These are phyloP conservation scores for Chrysocyon brachyurus DNA, from an alignment of 2,797 vertebrate species.

Conservation along the genomic window DNA sequence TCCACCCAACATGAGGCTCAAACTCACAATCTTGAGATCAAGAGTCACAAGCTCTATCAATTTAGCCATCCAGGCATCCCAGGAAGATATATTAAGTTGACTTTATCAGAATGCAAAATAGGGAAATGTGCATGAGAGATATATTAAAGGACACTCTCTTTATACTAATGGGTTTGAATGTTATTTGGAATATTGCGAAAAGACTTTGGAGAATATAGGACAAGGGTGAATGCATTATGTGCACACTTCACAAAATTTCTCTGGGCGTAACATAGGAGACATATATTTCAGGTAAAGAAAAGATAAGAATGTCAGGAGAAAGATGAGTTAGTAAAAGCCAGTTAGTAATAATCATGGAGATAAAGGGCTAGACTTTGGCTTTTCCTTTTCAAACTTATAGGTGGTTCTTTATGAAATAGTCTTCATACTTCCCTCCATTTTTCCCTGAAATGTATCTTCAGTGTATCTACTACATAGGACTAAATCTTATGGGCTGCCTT, in stretches of 20 bases:
- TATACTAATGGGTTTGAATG: neutral
- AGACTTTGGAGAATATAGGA: neutral
- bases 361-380: neutral
- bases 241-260: neutral
- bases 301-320: neutral
- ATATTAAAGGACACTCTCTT: neutral
- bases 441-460: neutral
- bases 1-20: neutral
- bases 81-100: neutral
- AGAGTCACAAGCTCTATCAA: neutral
- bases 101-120: neutral
- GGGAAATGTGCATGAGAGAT: neutral
- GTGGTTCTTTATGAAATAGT: neutral
- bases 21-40: neutral
- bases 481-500: neutral
- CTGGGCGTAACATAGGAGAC: neutral
- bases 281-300: neutral
- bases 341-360: neutral
- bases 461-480: neutral
- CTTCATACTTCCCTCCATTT: neutral
- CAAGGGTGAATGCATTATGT: neutral
- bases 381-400: neutral
- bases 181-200: neutral
- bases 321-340: too few relatives aligned
- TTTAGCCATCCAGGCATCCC: neutral